Evolutionary conservation across 2,113 vertebrate species (phyloP), one percentile per base, ranked within the genome.

Genomic region (Okapia johnstoni): DNA sequence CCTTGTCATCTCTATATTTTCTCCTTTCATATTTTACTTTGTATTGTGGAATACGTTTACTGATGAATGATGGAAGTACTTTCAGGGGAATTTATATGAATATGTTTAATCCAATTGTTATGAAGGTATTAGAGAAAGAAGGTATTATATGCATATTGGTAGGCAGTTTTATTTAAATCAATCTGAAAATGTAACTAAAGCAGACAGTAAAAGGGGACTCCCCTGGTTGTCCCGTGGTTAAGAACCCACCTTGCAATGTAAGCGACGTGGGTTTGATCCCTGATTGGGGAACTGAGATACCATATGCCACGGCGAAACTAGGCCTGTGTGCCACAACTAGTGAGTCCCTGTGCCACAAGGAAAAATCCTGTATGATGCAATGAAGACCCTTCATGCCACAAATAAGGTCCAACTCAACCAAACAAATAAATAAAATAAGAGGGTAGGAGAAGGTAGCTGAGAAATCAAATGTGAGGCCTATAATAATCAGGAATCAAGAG

Each of bases 401-500:
- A 14, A 13, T 15, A 43, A 76, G 70, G 26, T 21, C 70, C 70
- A 76, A 76, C 23, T 43, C 70, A 76, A 26, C 70, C 11, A 76
- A 76, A 14, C 23, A 43, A 43, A 26, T 7, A 40, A 13, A 43
- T 25, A 40, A 73, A 40, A 73, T 76, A 43, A 43, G 66, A 73
- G 70, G 12, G 26, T 43, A 43, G 40, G 36, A 14, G 23, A 83
- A 61, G 33, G 25, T 58, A 60, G 61, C 60, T 77, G 16, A 90
- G 19, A 96, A 95, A 55, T 85, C 52, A 96, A 83, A 87, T 16
- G 54, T 52, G 73, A 96, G 94, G 92, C 40, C 77, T 13, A 9
- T 14, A 85, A 30, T 63, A 77, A 60, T 11, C 30, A 95, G 10
- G 23, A 88, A 52, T 52, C 43, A n/a, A 85, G 40, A 93, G 17